These are phyloP conservation scores for Leptatherina wallacei DNA, from an alignment of 2,797 vertebrate genomes.

Conservation along the genomic window DNA sequence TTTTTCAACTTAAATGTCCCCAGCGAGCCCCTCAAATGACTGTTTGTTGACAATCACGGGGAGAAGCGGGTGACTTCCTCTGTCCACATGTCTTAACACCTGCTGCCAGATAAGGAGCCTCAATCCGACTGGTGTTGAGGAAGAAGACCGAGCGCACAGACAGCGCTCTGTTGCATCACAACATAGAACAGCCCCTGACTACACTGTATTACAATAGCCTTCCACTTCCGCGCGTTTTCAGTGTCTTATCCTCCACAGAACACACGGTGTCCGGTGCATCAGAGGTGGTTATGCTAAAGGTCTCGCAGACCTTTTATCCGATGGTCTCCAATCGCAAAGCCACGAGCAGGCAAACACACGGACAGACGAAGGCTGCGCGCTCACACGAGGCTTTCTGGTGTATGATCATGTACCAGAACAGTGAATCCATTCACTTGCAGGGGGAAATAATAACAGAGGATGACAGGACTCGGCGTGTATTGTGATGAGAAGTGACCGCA, in stretches of 20 bases:
- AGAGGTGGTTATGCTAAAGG: slow-evolving; percentile 29
- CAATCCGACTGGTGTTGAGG: slow-evolving; percentile 12
- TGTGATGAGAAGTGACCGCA: slow-evolving; percentile 41
- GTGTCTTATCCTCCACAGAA: slow-evolving; percentile 14
- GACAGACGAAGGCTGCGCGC: slow-evolving; percentile 53
- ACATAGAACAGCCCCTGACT: slow-evolving; percentile 1
- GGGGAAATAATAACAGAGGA: not conserved
- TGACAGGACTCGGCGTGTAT: slow-evolving; percentile 38
- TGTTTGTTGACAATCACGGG: slow-evolving; percentile 26
- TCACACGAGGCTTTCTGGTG: slow-evolving; percentile 43
- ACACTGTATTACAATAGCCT: not conserved
- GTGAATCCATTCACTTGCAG: slow-evolving; percentile 22
- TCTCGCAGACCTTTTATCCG: slow-evolving; percentile 66
- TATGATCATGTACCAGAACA: slow-evolving; percentile 14
- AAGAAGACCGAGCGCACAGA: slow-evolving; percentile 25
- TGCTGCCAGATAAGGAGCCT: slow-evolving; percentile 56
- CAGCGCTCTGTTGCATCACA: slow-evolving; percentile 47
- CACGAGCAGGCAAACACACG: slow-evolving; percentile 3
- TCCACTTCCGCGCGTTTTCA: not conserved
- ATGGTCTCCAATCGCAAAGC: slow-evolving; percentile 9
- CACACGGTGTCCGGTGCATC: slow-evolving; percentile 15
- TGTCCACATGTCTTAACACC: slow-evolving; percentile 65
- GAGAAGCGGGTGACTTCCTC: slow-evolving; percentile 23
- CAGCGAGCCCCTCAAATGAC: slow-evolving; percentile 18
- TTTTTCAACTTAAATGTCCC: slow-evolving; percentile 14